Evolutionary conservation across 2,113 vertebrate genomes (phyloP).

Genomic region (Myanophis thanlyinensis): DNA sequence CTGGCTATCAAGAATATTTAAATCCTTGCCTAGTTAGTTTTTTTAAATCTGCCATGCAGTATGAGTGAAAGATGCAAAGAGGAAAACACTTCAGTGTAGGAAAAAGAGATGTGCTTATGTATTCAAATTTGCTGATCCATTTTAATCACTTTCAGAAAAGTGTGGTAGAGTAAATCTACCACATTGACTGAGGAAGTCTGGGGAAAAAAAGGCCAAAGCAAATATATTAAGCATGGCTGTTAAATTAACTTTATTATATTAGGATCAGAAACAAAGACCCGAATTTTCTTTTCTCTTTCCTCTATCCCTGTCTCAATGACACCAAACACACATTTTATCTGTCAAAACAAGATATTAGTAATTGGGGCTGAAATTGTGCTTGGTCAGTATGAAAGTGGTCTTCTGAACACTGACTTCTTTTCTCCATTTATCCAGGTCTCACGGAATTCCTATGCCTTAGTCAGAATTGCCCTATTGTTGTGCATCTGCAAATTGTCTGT

Average conservation of each 20-base stretch:
- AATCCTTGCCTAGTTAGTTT: slow-evolving; percentile 44
- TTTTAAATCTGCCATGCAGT: slow-evolving; percentile 44
- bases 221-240: neutral
- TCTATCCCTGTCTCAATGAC: neutral
- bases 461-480: neutral
- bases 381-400: neutral
- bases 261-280: neutral
- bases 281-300: neutral
- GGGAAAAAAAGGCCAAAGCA: neutral
- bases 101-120: neutral
- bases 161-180: neutral
- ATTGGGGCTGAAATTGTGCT: neutral
- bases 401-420: neutral
- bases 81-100: slow-evolving; percentile 31
- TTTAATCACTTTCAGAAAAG: neutral
- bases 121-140: neutral
- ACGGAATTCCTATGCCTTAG: neutral
- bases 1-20: slow-evolving; percentile 58
- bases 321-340: neutral
- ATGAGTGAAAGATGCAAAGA: slow-evolving; percentile 55
- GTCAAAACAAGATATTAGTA: neutral
- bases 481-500: slow-evolving; percentile 4
- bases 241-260: neutral
- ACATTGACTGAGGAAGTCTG: neutral
- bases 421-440: neutral